Percentiles rank a stretch among this genome's conserved stretches.
Conservation (phyloP, 2,113 vertebrate species). For the Petromus typicus region DNA sequence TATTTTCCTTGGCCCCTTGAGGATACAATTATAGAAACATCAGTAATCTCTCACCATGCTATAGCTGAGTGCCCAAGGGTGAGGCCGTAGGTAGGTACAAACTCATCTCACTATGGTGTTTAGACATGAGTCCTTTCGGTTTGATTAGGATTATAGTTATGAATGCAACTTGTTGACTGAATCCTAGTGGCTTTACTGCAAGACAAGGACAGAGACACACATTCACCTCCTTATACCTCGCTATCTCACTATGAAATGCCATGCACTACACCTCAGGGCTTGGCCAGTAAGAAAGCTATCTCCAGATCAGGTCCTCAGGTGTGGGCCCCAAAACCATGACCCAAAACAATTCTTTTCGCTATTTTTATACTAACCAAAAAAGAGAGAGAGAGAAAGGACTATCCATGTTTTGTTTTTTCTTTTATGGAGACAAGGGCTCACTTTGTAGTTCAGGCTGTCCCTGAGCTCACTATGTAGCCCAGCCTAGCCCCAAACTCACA, state of each 20-base stretch:
- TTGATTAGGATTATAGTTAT: not conserved
- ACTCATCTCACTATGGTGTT: not conserved
- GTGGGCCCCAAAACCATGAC: not conserved
- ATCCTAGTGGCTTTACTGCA: not conserved
- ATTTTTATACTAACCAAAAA: not conserved
- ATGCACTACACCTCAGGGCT: not conserved
- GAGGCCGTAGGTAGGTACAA: not conserved
- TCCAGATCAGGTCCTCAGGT: not conserved
- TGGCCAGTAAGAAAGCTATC: not conserved
- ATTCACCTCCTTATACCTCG: not conserved
- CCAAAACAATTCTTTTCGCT: not conserved
- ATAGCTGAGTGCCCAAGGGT: not conserved
- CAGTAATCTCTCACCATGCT: too few species aligned
- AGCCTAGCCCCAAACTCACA: too few species aligned
- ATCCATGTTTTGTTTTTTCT: too few species aligned
- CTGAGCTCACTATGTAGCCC: too few species aligned
- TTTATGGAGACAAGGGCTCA: too few species aligned
- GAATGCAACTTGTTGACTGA: not conserved
- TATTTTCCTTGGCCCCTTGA: not conserved
- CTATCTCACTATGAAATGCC: not conserved
- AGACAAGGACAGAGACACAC: not conserved
- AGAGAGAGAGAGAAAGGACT: not conserved
- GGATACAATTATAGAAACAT: rapidly evolving
- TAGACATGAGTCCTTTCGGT: not conserved
- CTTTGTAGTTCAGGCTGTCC: too few species aligned